A percentile compares a stretch with the other conserved stretches of the same genome.
phyloP scores from a whole-genome alignment of 2,888 invertebrate species.

The Dryocosmus kuriphilus region DNA sequence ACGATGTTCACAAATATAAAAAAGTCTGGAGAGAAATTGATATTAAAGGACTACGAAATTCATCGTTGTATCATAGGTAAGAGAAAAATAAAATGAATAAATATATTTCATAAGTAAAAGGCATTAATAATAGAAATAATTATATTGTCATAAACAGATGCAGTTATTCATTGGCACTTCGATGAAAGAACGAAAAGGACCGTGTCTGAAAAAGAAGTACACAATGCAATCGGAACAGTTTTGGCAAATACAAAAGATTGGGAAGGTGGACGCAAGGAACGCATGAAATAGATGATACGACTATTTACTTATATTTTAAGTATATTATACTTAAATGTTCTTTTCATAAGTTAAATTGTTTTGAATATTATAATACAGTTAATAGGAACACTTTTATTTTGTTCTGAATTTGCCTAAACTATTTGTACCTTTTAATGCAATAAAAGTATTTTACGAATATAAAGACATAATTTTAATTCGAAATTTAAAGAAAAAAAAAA shows the following conservation, averaged over 20 bases:
- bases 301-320: not conserved
- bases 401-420: not conserved
- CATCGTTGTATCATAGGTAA: not conserved
- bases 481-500: not conserved
- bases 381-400: no score
- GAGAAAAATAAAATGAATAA: not conserved
- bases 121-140: not conserved
- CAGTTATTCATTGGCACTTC: not conserved
- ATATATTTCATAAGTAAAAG: not conserved
- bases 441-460: not conserved
- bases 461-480: not conserved
- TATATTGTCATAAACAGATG: not conserved
- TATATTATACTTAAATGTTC: not conserved
- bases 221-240: not conserved
- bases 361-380: not conserved
- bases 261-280: not conserved
- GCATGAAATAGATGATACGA: not conserved
- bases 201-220: not conserved
- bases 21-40: not conserved
- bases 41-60: not conserved
- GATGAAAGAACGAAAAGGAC: not conserved
- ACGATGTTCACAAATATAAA: not conserved
- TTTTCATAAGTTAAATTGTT: not conserved
- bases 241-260: not conserved
- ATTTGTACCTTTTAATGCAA: not conserved